Evolutionary conservation across 2,797 vertebrate species (phyloP).

Genomic region (Liparis tanakae): DNA sequence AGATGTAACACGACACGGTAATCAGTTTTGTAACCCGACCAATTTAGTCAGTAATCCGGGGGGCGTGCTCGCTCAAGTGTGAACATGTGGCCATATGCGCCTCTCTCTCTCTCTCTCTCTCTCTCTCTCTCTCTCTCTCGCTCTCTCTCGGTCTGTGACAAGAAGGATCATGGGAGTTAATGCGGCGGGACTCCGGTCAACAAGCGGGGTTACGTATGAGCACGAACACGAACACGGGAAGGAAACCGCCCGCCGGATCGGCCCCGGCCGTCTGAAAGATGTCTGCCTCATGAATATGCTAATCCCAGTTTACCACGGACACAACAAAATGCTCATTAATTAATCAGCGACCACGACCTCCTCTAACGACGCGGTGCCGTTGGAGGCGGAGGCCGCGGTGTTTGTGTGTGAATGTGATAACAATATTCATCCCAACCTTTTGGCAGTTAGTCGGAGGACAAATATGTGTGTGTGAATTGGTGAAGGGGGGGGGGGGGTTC

Average conservation of each 20-base stretch:
- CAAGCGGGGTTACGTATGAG: constrained; percentile 83
- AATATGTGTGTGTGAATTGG: background rate
- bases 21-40: constrained; percentile 79
- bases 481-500: background rate
- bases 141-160: constrained; percentile 54
- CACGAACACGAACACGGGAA: constrained; percentile 80
- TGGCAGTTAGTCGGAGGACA: background rate
- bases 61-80: constrained; percentile 79
- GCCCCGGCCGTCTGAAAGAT: constrained; percentile 85
- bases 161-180: constrained; percentile 80
- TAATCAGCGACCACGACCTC: constrained; percentile 83
- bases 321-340: constrained; percentile 81
- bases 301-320: constrained; percentile 81
- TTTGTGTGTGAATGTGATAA: constrained; percentile 28
- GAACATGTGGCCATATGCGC: constrained; percentile 78
- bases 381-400: constrained; percentile 41
- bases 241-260: constrained; percentile 80
- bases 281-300: constrained; percentile 87
- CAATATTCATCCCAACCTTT: constrained; percentile 38
- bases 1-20: constrained; percentile 79
- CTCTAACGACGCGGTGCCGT: constrained; percentile 72
- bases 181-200: constrained; percentile 75
- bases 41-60: constrained; percentile 77
- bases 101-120: background rate
- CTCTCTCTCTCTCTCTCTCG: constrained; percentile 14